Percentiles rank a stretch among this genome's conserved stretches.
Evolutionary conservation across 2,113 vertebrate genomes (phyloP).

Genomic region (Casuarius casuarius): DNA sequence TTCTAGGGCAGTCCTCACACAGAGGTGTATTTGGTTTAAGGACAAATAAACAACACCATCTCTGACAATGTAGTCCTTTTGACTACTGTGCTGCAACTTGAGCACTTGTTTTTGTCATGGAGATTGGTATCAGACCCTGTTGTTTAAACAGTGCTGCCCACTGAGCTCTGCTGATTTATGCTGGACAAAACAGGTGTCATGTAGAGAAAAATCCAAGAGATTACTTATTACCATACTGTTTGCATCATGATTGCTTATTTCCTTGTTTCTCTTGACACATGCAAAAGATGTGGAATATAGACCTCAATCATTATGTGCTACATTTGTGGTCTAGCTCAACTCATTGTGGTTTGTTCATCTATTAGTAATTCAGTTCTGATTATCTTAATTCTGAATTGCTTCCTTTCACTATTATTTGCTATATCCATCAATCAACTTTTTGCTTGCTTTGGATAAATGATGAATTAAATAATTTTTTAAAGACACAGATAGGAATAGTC

Average conservation of each 20-base stretch:
- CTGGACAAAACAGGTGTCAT: neutral
- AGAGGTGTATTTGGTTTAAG: neutral
- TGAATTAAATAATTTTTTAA: neutral
- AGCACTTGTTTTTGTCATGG: neutral
- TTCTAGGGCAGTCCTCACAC: neutral
- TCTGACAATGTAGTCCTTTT: neutral
- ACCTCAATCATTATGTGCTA: neutral
- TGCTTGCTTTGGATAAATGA: neutral
- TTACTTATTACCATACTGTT: neutral
- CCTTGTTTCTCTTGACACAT: neutral
- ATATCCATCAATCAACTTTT: neutral
- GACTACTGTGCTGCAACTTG: neutral
- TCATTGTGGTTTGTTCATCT: neutral
- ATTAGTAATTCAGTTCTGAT: neutral
- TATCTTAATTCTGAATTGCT: neutral
- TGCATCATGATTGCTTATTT: neutral
- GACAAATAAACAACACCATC: accelerated
- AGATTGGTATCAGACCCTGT: neutral
- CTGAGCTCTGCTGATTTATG: accelerated
- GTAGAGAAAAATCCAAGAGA: neutral
- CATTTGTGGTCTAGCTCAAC: neutral
- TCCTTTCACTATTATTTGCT: neutral
- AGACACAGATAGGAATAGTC: neutral
- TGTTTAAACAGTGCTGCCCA: neutral
- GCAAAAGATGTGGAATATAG: neutral